Percentiles rank a stretch among this genome's conserved stretches.
Conservation (phyloP, 2,797 vertebrate species). For the Chaetophractus vellerosus region DNA sequence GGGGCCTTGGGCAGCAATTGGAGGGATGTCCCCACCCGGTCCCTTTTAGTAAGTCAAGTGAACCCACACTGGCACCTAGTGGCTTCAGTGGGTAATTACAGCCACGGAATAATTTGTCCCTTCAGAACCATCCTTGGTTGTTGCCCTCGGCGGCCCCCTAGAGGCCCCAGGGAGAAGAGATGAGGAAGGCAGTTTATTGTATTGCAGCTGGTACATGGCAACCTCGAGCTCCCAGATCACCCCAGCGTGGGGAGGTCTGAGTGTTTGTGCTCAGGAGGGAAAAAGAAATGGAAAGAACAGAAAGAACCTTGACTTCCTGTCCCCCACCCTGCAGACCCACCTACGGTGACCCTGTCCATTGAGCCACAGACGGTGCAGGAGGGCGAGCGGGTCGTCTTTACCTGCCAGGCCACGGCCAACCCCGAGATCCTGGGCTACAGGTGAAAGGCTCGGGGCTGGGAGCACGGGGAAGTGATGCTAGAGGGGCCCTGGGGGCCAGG, state of each 20-base stretch:
- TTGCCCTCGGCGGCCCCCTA: neutral
- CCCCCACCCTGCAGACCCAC: slow-evolving; percentile 91
- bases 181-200: neutral
- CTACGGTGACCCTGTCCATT: slow-evolving; percentile 96
- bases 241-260: neutral
- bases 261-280: neutral
- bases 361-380: slow-evolving; percentile 97
- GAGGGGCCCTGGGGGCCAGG: no score
- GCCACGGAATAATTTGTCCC: neutral
- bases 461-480: no score
- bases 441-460: slow-evolving; percentile 83
- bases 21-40: neutral
- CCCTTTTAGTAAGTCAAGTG: neutral
- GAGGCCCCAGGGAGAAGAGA: neutral
- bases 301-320: slow-evolving; percentile 34
- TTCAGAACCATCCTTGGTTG: neutral
- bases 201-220: neutral
- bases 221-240: neutral
- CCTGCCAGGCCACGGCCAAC: slow-evolving; percentile 96
- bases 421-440: slow-evolving; percentile 97
- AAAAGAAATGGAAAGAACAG: slow-evolving; percentile 27
- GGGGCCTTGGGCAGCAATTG: neutral
- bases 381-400: slow-evolving; percentile 96
- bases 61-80: slow-evolving; percentile 69
- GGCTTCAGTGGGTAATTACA: neutral